Evolutionary conservation across 1,140 invertebrate species (phyloP), one percentile per base, ranked within the genome.

Genomic region (Gonatopus flavifemur): DNA sequence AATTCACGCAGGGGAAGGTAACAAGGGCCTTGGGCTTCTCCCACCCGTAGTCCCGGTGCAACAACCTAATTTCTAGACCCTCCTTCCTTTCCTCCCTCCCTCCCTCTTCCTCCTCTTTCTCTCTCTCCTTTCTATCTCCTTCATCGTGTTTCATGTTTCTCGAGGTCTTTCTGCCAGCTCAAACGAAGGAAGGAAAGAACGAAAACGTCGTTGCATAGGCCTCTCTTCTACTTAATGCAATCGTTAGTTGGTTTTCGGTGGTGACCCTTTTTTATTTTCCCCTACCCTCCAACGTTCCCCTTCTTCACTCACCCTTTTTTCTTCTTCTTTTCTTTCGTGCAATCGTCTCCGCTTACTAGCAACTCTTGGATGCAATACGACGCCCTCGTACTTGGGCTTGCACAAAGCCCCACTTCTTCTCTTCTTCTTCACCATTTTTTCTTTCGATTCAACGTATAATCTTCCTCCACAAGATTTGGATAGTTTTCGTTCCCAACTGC

Each of bases 1-100:
- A 78, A 78, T 78, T 76, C 63, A 64, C 62, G 62, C 57, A 64
- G 67, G 63, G 67, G 66, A 69, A 69, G 64, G 64, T 70, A 69
- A 66, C 69, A 69, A 71, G 74, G 76, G 72, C 76, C 76, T 78
- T 78, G 72, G 71, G 62, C 66, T 67, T 63, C 61, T 64, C 66
- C 71, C 70, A 70, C 67, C 59, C 59, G 43, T 62, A 28, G 55
- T 52, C 62, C 59, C 72, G 67, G 76, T 78, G 76, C 76, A 78
- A 77, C 76, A 78, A 78, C 76, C 76, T 78, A 77, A 78, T 78
- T 78, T 77, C 76, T 77, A 78, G 74, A 77, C 60, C 60, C 66
- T 66, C 62, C 56, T 56, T 57, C 49, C 51, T 44, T 35, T 6
- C 18, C 55, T 41, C 48, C 53, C 58, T 63, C 62, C 56, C 52